phyloP scores from a whole-genome alignment of 2,888 invertebrate genomes.

The Archips crataeganus region DNA sequence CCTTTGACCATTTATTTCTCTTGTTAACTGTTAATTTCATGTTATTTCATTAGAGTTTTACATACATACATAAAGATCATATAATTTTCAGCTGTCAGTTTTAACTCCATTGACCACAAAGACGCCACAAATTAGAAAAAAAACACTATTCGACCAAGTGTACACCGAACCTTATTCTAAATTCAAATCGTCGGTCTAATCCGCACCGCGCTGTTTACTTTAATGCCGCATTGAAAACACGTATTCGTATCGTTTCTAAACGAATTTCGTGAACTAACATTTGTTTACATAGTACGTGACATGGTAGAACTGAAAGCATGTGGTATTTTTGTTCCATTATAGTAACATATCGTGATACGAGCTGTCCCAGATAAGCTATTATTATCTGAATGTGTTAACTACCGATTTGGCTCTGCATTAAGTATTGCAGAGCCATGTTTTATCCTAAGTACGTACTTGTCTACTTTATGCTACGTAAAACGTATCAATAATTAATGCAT shows the following conservation, averaged over 20 bases:
- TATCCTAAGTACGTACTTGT: neutral
- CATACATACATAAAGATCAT: no score
- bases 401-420: neutral
- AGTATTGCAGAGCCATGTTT: slow-evolving; percentile 1
- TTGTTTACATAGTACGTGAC: slow-evolving; percentile 27
- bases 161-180: neutral
- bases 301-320: slow-evolving; percentile 14
- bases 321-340: slow-evolving; percentile 23
- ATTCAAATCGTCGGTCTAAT: slow-evolving; percentile 6
- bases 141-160: neutral
- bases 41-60: no score
- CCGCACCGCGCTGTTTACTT: slow-evolving; percentile 21
- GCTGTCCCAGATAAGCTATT: slow-evolving; percentile 21
- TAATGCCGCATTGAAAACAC: slow-evolving; percentile 19
- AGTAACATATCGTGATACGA: slow-evolving; percentile 14
- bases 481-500: no score
- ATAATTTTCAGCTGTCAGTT: no score
- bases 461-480: no score
- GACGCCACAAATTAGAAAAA: no score
- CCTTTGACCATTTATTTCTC: no score
- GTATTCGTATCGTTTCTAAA: slow-evolving; percentile 27
- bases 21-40: no score
- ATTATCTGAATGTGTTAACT: slow-evolving; percentile 9
- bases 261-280: slow-evolving; percentile 14
- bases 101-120: no score